Conservation (phyloP, 1,140 invertebrate genomes). For the Apis dorsata region DNA sequence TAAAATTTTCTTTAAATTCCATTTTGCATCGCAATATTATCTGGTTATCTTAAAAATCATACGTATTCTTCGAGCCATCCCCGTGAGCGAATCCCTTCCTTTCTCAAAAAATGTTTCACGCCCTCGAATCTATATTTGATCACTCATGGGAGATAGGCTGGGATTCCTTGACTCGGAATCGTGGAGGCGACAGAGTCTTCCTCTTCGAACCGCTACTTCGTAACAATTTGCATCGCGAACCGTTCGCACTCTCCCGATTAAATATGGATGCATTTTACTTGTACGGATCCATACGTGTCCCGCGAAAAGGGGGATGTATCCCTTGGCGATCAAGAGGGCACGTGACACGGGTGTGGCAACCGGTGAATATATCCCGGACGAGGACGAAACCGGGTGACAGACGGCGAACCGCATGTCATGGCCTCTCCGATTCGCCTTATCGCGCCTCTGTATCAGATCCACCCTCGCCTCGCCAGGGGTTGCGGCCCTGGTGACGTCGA, state of each 20-base stretch:
- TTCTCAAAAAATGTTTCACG: slow-evolving; percentile 16
- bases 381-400: slow-evolving; percentile 55
- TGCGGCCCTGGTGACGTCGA: slow-evolving; percentile 4
- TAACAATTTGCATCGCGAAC: slow-evolving; percentile 78
- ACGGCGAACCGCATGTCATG: slow-evolving; percentile 60
- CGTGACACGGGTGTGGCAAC: slow-evolving; percentile 57
- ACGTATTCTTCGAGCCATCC: too few relatives aligned
- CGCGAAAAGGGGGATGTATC: slow-evolving; percentile 44
- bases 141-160: slow-evolving; percentile 71
- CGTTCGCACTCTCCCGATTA: slow-evolving; percentile 66
- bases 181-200: neutral
- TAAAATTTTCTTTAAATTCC: too few relatives aligned
- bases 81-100: neutral
- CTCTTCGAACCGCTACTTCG: slow-evolving; percentile 64
- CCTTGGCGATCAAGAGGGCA: slow-evolving; percentile 44
- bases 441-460: slow-evolving; percentile 52
- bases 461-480: slow-evolving; percentile 47
- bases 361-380: slow-evolving; percentile 48
- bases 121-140: slow-evolving; percentile 74
- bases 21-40: too few relatives aligned
- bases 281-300: slow-evolving; percentile 51
- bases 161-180: neutral
- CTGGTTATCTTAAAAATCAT: too few relatives aligned
- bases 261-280: slow-evolving; percentile 77
- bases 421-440: slow-evolving; percentile 55